Evolutionary conservation across 2,888 invertebrate species (phyloP), one percentile per base, ranked within the genome.

Genomic region (Lasioglossum morio): DNA sequence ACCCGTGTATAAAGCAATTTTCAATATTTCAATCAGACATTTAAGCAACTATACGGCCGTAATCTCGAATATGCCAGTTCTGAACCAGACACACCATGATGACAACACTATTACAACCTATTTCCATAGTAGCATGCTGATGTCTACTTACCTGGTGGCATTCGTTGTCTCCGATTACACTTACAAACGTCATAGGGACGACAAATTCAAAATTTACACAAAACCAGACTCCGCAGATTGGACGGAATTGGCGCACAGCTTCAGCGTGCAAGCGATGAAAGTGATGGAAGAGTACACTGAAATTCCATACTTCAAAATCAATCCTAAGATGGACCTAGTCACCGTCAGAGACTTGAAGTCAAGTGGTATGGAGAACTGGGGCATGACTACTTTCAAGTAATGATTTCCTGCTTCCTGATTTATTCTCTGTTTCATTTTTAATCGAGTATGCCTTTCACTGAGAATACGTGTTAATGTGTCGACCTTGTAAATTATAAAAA

Each of bases 281-380:
- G 94, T 94, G 75, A 93, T 97, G 96, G 86, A 88, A 0, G 23
- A 77, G 0, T 91, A 73, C 14, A 93, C 91, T 0, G 46, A 4
- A 0, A 89, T 91, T 5, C 0, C 34, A 97, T 89, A 81, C 2
- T 4, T 5, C 12, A 0, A 12, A 0, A 2, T 70, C 7, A 43
- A 97, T 37, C 96, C 96, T 0, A 98, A 98, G 94, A 95, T 98
- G 93, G 98, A 98, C 91, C 97, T 98, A 88, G 97, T 97, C 2
- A 98, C 98, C 0, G 96, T 99, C 16, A 98, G 98, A 0, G 97
- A 98, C 91, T 98, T 98, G 92, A 96, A 97, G 43, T 97, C 97
- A 87, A 97, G 98, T 34, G 98, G 98, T 60, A 99, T 98, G 98
- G 98, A 99, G 94, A 99, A 99, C 94, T 99, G 99, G 98, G 99